Evolutionary conservation across 2,113 vertebrate species (phyloP).

Genomic region (Salvelinus fontinalis): DNA sequence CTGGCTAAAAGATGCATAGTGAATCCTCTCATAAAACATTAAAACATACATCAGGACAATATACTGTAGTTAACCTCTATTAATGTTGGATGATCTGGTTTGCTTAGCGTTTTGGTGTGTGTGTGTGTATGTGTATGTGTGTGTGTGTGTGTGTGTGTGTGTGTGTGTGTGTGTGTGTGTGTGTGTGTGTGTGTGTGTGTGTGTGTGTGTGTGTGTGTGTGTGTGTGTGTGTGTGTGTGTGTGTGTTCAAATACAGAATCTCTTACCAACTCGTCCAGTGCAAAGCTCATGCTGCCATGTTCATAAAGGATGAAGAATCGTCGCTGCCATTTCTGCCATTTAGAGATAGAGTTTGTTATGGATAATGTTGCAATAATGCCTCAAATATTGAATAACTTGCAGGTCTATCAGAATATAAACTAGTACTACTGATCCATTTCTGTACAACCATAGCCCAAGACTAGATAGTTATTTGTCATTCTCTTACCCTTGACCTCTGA

Average conservation of each 20-base stretch:
- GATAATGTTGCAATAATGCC: not conserved
- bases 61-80: not conserved
- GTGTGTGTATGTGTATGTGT: not conserved
- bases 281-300: slow-evolving; percentile 67
- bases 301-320: slow-evolving; percentile 75
- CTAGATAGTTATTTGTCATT: not conserved
- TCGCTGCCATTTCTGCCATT: slow-evolving; percentile 72
- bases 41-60: not conserved
- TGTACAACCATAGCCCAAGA: not conserved
- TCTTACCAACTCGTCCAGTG: slow-evolving; percentile 71
- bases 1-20: slow-evolving; percentile 55
- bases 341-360: not conserved
- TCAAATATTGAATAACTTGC: too few relatives aligned
- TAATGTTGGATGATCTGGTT: not conserved
- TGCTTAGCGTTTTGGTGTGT: not conserved
- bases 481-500: slow-evolving; percentile 67
- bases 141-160: not conserved
- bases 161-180: slow-evolving; percentile 1
- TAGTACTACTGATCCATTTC: not conserved
- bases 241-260: not conserved
- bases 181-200: not conserved
- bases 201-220: not conserved
- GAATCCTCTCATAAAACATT: slow-evolving; percentile 22
- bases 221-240: not conserved
- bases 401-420: too few relatives aligned